These are phyloP conservation scores for Neria commutata DNA, from an alignment of 2,888 invertebrate genomes.

Conservation along the genomic window DNA sequence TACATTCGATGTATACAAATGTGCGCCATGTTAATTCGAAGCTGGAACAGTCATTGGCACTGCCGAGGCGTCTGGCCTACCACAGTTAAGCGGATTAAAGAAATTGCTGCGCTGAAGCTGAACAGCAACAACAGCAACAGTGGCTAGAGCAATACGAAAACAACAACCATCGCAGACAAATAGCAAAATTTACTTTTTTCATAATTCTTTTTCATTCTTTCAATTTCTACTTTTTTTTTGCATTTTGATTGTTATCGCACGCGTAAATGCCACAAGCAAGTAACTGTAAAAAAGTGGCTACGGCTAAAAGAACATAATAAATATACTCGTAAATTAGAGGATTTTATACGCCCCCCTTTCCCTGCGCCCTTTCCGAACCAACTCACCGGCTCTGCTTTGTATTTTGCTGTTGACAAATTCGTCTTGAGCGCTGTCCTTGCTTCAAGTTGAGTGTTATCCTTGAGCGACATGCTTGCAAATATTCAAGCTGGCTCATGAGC, in stretches of 20 bases:
- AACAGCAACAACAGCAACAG: constrained; percentile 4
- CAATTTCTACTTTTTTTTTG: not conserved
- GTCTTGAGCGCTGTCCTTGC: constrained; percentile 9
- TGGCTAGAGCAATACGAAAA: no score
- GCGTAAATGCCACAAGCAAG: not conserved
- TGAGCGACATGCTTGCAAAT: constrained; percentile 52
- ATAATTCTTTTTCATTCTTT: not conserved
- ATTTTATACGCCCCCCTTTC: constrained; percentile 18
- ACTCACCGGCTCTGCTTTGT: not conserved
- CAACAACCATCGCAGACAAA: not conserved
- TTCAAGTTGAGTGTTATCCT: constrained; percentile 54
- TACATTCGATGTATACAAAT: no score
- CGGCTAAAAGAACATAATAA: not conserved
- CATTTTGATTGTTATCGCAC: not conserved
- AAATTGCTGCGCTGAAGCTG: constrained; percentile 29
- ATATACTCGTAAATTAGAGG: constrained; percentile 35
- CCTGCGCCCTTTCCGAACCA: not conserved
- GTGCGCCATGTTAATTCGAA: no score
- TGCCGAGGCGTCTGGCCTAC: constrained; percentile 39
- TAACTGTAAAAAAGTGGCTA: not conserved
- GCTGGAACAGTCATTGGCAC: no score
- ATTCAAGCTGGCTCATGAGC: constrained; percentile 42
- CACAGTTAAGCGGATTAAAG: constrained; percentile 55
- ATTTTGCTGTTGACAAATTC: constrained; percentile 15
- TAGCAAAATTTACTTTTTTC: not conserved